Evolutionary conservation across 2,113 vertebrate genomes (phyloP).

Genomic region (Gymnarchus niloticus): DNA sequence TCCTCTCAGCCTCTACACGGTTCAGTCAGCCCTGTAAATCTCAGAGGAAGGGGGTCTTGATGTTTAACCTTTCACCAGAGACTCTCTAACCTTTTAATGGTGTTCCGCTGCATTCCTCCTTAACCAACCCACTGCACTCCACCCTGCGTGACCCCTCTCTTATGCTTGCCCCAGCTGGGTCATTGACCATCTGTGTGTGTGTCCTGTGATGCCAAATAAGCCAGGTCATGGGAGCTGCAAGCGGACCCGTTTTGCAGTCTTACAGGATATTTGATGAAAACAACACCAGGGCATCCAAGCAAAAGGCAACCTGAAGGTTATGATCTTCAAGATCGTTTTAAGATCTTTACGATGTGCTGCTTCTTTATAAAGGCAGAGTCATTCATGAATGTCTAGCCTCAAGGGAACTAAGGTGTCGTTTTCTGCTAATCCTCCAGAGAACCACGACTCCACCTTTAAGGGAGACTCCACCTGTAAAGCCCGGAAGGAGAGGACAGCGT

Average conservation of each 20-base stretch:
- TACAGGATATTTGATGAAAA: neutral
- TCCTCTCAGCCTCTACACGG: neutral
- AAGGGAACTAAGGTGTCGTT: neutral
- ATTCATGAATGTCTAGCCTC: neutral
- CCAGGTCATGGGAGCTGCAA: neutral
- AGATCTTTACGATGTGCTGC: neutral
- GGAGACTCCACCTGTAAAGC: conserved; percentile 75
- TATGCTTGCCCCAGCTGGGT: neutral
- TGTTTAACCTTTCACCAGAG: conserved; percentile 41
- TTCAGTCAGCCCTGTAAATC: neutral
- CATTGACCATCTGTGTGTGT: neutral
- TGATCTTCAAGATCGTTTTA: neutral
- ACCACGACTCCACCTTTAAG: conserved; percentile 63
- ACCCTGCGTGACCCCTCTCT: conserved; percentile 46
- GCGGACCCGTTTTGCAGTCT: neutral
- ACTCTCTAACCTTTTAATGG: conserved; percentile 69
- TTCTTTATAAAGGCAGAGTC: neutral
- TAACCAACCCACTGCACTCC: conserved; percentile 66
- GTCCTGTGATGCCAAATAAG: neutral
- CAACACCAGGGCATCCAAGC: neutral
- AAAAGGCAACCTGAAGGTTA: neutral
- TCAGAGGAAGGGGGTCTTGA: neutral
- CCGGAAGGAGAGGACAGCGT: conserved; percentile 88
- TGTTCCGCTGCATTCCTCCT: conserved; percentile 70
- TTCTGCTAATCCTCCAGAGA: conserved; percentile 57